These are phyloP conservation scores for Physella acuta DNA, from an alignment of 1,140 invertebrate genomes.

Conservation along the genomic window DNA sequence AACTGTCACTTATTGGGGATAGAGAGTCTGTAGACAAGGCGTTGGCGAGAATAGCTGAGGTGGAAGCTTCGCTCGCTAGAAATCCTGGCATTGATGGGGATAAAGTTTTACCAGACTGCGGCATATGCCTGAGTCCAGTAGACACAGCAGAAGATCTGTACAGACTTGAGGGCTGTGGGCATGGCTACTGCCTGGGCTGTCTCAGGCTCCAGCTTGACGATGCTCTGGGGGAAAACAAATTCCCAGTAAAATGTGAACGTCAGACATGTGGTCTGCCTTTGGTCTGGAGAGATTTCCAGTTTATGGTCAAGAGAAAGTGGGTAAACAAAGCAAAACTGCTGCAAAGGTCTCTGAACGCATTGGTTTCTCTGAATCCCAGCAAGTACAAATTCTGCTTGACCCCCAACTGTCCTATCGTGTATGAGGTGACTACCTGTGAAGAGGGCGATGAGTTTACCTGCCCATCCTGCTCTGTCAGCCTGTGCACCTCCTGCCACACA, in stretches of 20 bases:
- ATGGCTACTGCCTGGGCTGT: conserved; percentile 49
- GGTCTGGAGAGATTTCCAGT: conserved; percentile 37
- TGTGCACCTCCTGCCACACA: conserved; percentile 42
- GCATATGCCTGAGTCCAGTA: conserved; percentile 43
- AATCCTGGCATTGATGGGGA: background rate
- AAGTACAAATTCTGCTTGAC: conserved; percentile 43
- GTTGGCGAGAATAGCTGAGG: conserved; percentile 22
- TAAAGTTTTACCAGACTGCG: conserved; percentile 39
- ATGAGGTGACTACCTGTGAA: conserved; percentile 30
- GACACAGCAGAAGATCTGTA: conserved; percentile 35
- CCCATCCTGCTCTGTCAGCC: conserved; percentile 33
- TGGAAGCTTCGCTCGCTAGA: background rate
- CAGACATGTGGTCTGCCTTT: conserved; percentile 40
- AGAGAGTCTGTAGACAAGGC: conserved; percentile 32
- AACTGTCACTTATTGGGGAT: conserved; percentile 38
- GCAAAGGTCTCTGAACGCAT: conserved; percentile 29
- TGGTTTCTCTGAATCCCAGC: conserved; percentile 32
- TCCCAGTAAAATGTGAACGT: conserved; percentile 42
- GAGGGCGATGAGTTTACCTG: conserved; percentile 36
- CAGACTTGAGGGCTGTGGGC: conserved; percentile 48
- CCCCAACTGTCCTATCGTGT: conserved; percentile 46
- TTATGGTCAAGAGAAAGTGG: conserved; percentile 20
- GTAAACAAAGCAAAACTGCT: conserved; percentile 26
- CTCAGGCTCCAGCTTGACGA: conserved; percentile 32
- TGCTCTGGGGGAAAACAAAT: conserved; percentile 20